phyloP scores from a whole-genome alignment of 2,797 vertebrate species.

The Acanthiza pusilla region DNA sequence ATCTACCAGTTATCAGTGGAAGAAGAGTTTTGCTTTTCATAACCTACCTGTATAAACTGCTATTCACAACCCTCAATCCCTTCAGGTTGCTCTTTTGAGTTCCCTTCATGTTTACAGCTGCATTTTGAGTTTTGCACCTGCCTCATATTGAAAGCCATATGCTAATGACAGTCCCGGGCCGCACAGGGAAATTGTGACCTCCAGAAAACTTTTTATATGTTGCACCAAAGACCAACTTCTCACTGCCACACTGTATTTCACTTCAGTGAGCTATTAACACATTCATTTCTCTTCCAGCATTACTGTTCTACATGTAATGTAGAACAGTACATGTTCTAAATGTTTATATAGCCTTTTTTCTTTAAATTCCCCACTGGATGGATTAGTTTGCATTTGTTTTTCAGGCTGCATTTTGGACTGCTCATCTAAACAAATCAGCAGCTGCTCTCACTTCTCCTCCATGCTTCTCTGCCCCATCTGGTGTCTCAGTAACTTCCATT shows the following conservation, averaged over 20 bases:
- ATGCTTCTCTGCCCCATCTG: neutral
- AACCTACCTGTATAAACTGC: neutral
- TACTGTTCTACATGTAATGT: neutral
- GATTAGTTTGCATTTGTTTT: neutral
- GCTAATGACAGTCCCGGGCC: neutral
- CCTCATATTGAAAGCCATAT: accelerated
- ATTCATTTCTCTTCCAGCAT: neutral
- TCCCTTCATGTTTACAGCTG: accelerated
- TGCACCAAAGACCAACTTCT: neutral
- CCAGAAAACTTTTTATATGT: neutral
- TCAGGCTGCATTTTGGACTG: neutral
- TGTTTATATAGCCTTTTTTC: accelerated
- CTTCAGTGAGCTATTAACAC: neutral
- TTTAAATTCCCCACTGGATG: neutral
- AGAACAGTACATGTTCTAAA: too few species aligned
- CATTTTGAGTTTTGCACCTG: neutral
- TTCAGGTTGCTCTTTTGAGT: neutral
- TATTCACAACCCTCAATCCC: neutral
- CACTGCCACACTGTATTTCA: neutral
- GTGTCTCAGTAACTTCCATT: neutral
- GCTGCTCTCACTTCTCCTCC: neutral
- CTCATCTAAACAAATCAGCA: neutral
- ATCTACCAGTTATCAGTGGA: neutral
- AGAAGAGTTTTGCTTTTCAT: neutral
- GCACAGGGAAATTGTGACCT: neutral